Evolutionary conservation across 2,113 vertebrate species (phyloP), one percentile per base, ranked within the genome.

Genomic region (Prunella fulvescens): DNA sequence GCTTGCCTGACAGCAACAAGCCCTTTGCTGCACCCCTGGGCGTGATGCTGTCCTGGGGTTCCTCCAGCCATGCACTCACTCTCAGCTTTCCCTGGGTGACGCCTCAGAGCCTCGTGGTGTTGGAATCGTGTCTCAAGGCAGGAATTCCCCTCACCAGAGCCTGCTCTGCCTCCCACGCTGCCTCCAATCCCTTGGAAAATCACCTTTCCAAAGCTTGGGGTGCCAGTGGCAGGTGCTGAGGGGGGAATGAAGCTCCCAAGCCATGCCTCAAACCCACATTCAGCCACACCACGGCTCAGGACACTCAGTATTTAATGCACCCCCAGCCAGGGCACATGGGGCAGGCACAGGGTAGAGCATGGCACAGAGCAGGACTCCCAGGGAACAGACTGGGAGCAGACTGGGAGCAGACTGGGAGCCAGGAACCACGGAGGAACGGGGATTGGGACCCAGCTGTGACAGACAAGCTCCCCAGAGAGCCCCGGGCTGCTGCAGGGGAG

Each of bases 21-120:
- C 14, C 65, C 31, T 20, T 23, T 61, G 78, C 90, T 69, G 31
- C 39, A 51, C 5, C 72, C 80, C 54, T 2, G 7, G 33, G 13
- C 6, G 0, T 0, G 5, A n/a, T 3, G 61, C 3, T 25, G 12
- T 69, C 54, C 77, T 0, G 0, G 19, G 31, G 2, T 50, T 88
- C 61, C 61, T 90, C 53, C 84, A 86, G 66, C 61, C 76, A 7
- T 0, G 11, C 70, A 1, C 56, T 19, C 7, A 1, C 20, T 24
- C 23, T 6, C 12, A 0, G 0, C 7, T 29, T 35, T 56, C 45
- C 62, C 42, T 20, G 2, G 39, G 29, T 17, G 44, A 58, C 31
- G 40, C 54, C 76, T 42, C 45, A 26, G 45, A 76, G 64, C 81
- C 37, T 17, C 10, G 39, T 0, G 8, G 58, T 3, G 16, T 13